These are phyloP conservation scores for Tiaroga cobitis DNA, from an alignment of 2,797 vertebrate species.

Conservation along the genomic window DNA sequence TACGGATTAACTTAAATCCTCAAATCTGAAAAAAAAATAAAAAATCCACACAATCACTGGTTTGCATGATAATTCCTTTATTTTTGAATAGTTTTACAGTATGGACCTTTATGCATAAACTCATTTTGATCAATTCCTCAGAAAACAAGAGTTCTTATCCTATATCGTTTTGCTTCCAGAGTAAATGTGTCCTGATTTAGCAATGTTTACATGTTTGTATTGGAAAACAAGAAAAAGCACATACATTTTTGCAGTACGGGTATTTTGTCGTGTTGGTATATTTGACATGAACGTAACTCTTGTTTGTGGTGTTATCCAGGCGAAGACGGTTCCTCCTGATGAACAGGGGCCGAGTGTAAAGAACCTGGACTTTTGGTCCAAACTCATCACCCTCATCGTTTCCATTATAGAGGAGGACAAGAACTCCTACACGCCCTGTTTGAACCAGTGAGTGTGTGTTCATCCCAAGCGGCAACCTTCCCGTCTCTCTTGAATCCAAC, in stretches of 20 bases:
- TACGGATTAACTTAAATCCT: too few relatives aligned
- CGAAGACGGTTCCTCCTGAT: slow-evolving; percentile 92
- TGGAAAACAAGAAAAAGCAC: background rate
- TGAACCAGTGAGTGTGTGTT: slow-evolving; percentile 87
- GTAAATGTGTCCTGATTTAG: background rate
- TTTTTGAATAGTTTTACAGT: too few relatives aligned
- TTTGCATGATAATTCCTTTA: too few relatives aligned
- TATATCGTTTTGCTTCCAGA: background rate
- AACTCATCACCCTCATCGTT: slow-evolving; percentile 96
- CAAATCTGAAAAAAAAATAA: too few relatives aligned
- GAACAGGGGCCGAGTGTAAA: slow-evolving; percentile 93
- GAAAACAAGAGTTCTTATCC: too few relatives aligned
- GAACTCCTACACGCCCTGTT: slow-evolving; percentile 95
- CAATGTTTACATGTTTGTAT: background rate
- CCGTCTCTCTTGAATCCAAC: too few relatives aligned
- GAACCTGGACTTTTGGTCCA: slow-evolving; percentile 98
- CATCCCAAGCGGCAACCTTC: too few relatives aligned
- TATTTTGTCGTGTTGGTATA: background rate
- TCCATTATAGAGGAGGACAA: slow-evolving; percentile 99
- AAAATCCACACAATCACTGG: too few relatives aligned
- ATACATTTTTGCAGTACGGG: background rate
- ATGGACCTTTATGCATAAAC: too few relatives aligned
- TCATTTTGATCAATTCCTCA: background rate
- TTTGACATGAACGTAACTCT: background rate
- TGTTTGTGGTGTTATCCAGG: slow-evolving; percentile 72